phyloP scores from a whole-genome alignment of 2,888 invertebrate species.

The Scaptomyza cyrtandrae region DNA sequence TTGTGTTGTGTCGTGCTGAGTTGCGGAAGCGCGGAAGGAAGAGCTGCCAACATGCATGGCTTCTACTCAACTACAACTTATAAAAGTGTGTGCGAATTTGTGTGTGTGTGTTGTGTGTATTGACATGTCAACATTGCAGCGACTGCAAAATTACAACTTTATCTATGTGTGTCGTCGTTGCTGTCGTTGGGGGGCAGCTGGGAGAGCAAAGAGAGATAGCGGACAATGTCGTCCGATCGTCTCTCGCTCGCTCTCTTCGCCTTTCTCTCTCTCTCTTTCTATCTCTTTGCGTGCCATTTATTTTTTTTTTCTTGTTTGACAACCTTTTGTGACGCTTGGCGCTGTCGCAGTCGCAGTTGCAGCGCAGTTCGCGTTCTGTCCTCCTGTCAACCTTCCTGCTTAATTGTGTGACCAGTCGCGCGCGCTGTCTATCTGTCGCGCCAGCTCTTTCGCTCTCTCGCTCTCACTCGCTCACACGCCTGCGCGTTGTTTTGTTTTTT shows the following conservation, averaged over 20 bases:
- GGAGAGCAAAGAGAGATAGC: slow-evolving; percentile 22
- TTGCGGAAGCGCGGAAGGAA: slow-evolving; percentile 52
- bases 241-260: slow-evolving; percentile 37
- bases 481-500: slow-evolving; percentile 33
- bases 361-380: slow-evolving; percentile 28
- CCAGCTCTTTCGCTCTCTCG: neutral
- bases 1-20: slow-evolving; percentile 39
- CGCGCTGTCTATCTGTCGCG: slow-evolving; percentile 39
- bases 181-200: neutral
- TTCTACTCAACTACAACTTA: slow-evolving; percentile 21
- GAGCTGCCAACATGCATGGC: slow-evolving; percentile 32
- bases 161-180: slow-evolving; percentile 73
- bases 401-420: slow-evolving; percentile 72
- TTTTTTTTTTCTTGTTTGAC: slow-evolving; percentile 71
- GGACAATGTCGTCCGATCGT: slow-evolving; percentile 20
- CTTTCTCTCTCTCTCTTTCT: slow-evolving; percentile 16
- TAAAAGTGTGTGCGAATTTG: neutral
- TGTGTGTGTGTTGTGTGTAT: slow-evolving; percentile 52
- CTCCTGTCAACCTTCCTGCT: slow-evolving; percentile 71
- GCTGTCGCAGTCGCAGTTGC: slow-evolving; percentile 33
- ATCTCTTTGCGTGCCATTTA: slow-evolving; percentile 71
- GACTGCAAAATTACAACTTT: slow-evolving; percentile 76
- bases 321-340: slow-evolving; percentile 66
- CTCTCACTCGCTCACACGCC: slow-evolving; percentile 16
- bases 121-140: slow-evolving; percentile 69